Evolutionary conservation across 92 coral and sea anemone species (phyloP).

Genomic region (Palythoa grandiflora): DNA sequence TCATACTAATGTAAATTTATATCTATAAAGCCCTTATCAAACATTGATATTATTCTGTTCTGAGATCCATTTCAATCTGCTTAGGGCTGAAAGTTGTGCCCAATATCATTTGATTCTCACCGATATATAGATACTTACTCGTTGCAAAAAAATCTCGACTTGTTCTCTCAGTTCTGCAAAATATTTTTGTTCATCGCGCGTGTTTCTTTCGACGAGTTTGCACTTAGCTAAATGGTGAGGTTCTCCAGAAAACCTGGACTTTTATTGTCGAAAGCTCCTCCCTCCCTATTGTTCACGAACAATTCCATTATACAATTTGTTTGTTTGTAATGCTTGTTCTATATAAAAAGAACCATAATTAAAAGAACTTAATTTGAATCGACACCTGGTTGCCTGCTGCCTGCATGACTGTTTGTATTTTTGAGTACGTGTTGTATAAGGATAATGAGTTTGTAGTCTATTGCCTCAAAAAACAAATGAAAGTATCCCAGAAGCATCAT

Average conservation of each 20-base stretch:
- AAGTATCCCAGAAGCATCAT: neutral
- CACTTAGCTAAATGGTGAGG: neutral
- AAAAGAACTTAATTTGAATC: conserved; percentile 6
- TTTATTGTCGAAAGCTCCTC: conserved; percentile 6
- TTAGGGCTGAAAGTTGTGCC: neutral
- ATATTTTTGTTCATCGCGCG: neutral
- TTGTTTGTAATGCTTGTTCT: neutral
- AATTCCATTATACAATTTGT: conserved; percentile 25
- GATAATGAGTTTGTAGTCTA: conserved; percentile 8
- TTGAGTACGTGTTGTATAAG: neutral
- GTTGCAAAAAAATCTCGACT: neutral
- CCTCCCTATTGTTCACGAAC: conserved; percentile 29
- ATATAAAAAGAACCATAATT: conserved; percentile 18
- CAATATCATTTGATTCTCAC: neutral
- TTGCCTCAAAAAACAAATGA: conserved; percentile 10
- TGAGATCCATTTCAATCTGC: neutral
- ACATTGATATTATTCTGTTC: neutral
- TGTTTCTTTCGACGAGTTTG: neutral
- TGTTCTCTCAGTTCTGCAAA: neutral
- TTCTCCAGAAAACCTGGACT: conserved; percentile 1
- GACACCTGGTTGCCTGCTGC: conserved; percentile 7
- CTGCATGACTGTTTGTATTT: neutral
- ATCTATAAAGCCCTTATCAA: neutral
- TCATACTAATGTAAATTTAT: neutral
- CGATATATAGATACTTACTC: neutral